Percentiles rank a stretch among this genome's conserved stretches.
phyloP scores from a whole-genome alignment of 1,140 invertebrate genomes.

The Cephus cinctus region DNA sequence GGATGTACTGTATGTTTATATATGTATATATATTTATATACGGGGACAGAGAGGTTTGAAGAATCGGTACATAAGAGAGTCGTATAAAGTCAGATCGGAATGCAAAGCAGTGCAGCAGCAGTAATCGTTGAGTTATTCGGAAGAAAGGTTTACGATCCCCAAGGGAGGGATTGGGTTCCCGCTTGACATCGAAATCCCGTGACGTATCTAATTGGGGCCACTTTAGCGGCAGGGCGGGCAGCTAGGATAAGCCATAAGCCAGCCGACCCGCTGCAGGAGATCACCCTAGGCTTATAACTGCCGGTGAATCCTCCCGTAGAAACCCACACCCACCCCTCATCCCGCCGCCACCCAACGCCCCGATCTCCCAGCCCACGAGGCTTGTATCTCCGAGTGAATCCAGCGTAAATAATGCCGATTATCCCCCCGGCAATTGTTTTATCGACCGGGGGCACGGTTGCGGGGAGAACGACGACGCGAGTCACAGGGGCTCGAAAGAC shows the following conservation, averaged over 20 bases:
- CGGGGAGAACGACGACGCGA: too few relatives aligned
- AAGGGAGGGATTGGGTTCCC: constrained; percentile 25
- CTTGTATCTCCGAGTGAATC: constrained; percentile 47
- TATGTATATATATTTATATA: too few relatives aligned
- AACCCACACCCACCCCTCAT: constrained; percentile 10
- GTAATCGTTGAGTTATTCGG: constrained; percentile 23
- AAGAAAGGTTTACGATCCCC: constrained; percentile 21
- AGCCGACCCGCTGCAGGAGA: constrained; percentile 38
- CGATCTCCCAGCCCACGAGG: constrained; percentile 12
- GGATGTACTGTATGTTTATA: too few relatives aligned
- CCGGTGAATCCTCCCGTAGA: constrained; percentile 31
- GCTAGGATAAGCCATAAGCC: constrained; percentile 40
- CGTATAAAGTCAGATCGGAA: too few relatives aligned
- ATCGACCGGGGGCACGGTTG: constrained; percentile 39
- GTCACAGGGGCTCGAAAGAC: too few relatives aligned
- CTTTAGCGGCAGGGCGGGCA: constrained; percentile 39
- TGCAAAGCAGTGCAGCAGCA: too few relatives aligned
- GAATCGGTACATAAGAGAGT: too few relatives aligned
- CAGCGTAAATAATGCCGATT: constrained; percentile 55
- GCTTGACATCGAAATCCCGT: constrained; percentile 49
- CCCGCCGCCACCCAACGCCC: constrained; percentile 6
- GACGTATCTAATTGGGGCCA: constrained; percentile 54
- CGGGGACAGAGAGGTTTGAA: too few relatives aligned
- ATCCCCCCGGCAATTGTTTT: constrained; percentile 55
- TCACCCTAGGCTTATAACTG: constrained; percentile 48